Base-by-base conservation (phyloP, 2,888 invertebrate species). In the Hyposoter didymator region DNA sequence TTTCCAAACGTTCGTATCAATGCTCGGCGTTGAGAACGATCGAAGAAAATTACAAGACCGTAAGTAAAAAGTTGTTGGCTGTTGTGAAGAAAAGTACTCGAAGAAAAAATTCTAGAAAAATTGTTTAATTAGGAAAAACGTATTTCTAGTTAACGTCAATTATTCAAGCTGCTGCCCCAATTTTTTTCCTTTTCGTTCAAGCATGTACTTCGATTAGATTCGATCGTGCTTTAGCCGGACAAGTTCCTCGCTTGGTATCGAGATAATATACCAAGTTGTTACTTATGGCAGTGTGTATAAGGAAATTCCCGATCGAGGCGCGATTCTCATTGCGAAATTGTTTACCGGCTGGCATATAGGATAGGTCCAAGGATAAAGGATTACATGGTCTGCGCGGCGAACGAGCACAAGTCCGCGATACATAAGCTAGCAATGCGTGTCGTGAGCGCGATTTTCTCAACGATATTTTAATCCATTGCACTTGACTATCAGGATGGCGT, bases 341-440 rank as follows among this genome's bases (percentile, higher is more conserved):
- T 92, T 91, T 92, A 92, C 91, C 90, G 88, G 89, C 84, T 83
- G 84, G 78, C 86, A 87, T 88, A 89, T 90, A 88, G 90, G 91
- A 92, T 92, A 91, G 89, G 90, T 90, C 91, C 92, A 92, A 92
- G 92, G 92, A 92, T 92, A 92, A 92, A 91, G 90, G 90, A 91
- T 91, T 91, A 91, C 92, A 89, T 88, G 88, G 86, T 86, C 76
- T 80, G 84, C 85, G 74, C 69, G 83, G 86, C 84, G 78, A 86
- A 80, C 81, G 83, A 83, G 82, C 84, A 52, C 62, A 67, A 76
- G 78, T 75, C 75, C 76, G 76, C 80, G 72, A 52, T 43, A 47
- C 22, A 75, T 67, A 45, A 55, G 28, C 59, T 47, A 59, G 72
- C 66, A 66, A 73, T 74, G 64, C 28, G 70, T 62, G 17, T 45